Evolutionary conservation across 2,888 invertebrate species (phyloP).

Genomic region (Gibbula magus): DNA sequence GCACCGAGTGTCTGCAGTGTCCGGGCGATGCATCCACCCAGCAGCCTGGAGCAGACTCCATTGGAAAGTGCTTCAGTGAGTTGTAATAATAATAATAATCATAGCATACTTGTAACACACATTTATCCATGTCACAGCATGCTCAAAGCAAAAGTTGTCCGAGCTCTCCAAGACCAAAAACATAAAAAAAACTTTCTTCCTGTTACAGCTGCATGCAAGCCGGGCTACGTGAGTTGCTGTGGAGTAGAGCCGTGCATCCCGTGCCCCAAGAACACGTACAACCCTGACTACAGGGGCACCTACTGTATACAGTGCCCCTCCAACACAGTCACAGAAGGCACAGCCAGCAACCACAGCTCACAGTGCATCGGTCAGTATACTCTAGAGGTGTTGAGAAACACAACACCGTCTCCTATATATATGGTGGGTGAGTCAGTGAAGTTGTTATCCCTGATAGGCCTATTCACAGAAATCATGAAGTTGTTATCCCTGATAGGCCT

Average conservation of each 20-base stretch:
- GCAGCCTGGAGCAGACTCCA: not conserved
- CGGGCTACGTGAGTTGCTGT: conserved; percentile 93
- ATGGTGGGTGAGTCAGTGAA: no score
- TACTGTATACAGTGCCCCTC: conserved; percentile 41
- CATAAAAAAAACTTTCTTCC: no score
- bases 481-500: no score
- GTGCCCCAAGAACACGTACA: conserved; percentile 43
- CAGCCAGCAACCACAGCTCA: conserved; percentile 25
- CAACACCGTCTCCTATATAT: no score
- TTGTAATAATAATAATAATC: no score
- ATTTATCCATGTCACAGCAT: no score
- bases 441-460: no score
- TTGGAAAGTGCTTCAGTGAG: not conserved
- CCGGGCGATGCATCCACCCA: conserved; percentile 24
- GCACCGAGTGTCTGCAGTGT: conserved; percentile 39
- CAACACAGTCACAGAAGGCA: conserved; percentile 31
- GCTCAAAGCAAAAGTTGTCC: no score
- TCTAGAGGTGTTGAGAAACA: no score
- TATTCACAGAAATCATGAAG: no score
- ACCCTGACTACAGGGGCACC: not conserved
- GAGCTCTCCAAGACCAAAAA: no score
- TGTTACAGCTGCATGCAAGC: conserved; percentile 84
- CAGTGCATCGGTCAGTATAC: conserved; percentile 41
- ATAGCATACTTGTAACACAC: no score
- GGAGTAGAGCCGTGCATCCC: conserved; percentile 77